Base-by-base conservation (phyloP, 2,888 invertebrate species). In the Lycophotia porphyrea region DNA sequence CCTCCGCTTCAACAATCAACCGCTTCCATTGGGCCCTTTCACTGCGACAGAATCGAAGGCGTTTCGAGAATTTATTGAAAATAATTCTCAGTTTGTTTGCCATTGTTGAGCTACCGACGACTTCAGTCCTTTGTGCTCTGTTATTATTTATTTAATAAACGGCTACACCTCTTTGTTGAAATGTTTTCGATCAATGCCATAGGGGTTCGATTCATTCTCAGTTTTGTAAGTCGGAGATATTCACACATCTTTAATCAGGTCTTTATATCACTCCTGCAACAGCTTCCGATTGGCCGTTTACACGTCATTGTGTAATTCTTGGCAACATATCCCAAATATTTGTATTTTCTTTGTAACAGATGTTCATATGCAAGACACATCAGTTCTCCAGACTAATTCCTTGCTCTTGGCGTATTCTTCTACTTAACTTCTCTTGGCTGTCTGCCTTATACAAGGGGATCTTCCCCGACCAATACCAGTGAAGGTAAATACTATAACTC, bases 141-240 rank as follows among this genome's bases (percentile, higher is more conserved):
- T 94, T 94, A 93, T 95, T 96, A 95, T 96, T 96, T 95, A 95
- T 96, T 95, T 96, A 94, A 95, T 95, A 95, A 92, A 95, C 93
- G 93, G 91, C 90, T 91, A 93, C 92, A 91, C 87, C 82, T 89
- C 92, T 93, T 95, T 95, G 95, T 94, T 87, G 86, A 88, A 85
- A 91, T 90, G 91, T 90, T 91, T 92, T 91, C 92, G 90, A 93
- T 94, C 93, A 93, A 91, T 90, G 88, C 88, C 85, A 87, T 85
- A 91, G 87, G 93, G 91, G 92, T 92, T 91, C 88, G 88, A 87
- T 84, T 84, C 80, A 84, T 85, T 87, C 82, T 65, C 75, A 76
- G 78, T 81, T 85, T 85, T 85, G 84, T 88, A 82, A 75, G 81
- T 78, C 61, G 72, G 71, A 78, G 81, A 84, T 75, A 81, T 85